phyloP scores from a whole-genome alignment of 2,888 invertebrate species.

The Megalurothrips usitatus region DNA sequence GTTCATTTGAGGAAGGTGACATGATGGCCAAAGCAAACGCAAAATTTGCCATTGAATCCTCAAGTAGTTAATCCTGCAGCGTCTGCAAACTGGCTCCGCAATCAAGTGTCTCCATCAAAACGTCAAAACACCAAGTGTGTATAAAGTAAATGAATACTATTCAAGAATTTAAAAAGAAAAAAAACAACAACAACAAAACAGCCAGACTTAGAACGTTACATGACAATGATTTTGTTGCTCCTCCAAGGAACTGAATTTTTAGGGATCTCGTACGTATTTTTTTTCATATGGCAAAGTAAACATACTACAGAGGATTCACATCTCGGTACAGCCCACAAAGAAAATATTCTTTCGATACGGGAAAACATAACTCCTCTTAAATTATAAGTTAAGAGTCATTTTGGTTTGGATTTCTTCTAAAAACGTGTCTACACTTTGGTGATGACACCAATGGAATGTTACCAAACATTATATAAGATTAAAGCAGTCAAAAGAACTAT shows the following conservation, averaged over 20 bases:
- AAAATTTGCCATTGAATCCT: not conserved
- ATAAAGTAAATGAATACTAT: not conserved
- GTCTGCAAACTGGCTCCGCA: no score
- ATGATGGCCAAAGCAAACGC: not conserved
- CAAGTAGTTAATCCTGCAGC: no score
- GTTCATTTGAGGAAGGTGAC: not conserved
- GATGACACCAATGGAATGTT: conserved; percentile 14
- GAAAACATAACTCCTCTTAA: no score
- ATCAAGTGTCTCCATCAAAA: no score
- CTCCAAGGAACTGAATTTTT: not conserved
- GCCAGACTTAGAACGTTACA: no score
- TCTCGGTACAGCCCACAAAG: no score
- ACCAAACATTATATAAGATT: conserved; percentile 1
- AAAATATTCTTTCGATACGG: no score
- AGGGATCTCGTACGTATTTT: not conserved
- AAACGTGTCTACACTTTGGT: conserved; percentile 3
- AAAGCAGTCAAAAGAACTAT: conserved; percentile 14
- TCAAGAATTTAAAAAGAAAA: no score
- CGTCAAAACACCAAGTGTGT: not conserved
- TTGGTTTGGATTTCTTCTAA: not conserved
- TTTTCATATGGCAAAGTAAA: not conserved
- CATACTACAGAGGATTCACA: not conserved
- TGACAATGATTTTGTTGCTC: conserved; percentile 5
- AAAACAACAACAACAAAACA: no score
- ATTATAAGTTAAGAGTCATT: not conserved